These are phyloP conservation scores for Phoxinus dragarum DNA, from an alignment of 2,797 vertebrate genomes.

Conservation along the genomic window DNA sequence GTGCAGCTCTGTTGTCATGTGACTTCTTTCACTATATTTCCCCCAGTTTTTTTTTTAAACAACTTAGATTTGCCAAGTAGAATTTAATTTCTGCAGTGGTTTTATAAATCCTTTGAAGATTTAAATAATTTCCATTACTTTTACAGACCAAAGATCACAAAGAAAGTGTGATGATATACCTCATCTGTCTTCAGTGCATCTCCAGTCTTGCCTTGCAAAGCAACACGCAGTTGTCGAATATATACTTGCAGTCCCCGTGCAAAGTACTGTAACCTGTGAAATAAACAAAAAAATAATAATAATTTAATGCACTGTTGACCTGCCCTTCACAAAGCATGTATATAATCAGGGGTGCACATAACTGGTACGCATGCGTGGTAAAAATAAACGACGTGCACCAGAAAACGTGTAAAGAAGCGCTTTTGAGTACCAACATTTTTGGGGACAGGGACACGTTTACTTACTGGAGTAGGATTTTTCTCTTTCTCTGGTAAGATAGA, in stretches of 20 bases:
- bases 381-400: no score
- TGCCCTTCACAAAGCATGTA: not conserved
- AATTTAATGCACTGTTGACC: not conserved
- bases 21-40: no score
- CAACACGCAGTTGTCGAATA: conserved; percentile 94
- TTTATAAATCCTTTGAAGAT: not conserved
- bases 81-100: not conserved
- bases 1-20: no score
- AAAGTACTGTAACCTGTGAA: conserved; percentile 93
- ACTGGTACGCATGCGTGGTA: no score
- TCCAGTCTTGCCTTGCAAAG: conserved; percentile 96
- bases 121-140: not conserved
- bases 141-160: not conserved
- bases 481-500: no score
- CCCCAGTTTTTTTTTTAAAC: not conserved
- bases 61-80: not conserved
- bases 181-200: conserved; percentile 98
- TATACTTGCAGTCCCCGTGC: conserved; percentile 97
- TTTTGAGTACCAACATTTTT: no score
- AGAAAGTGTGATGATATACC: conserved; percentile 72
- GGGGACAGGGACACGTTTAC: no score
- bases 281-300: not conserved
- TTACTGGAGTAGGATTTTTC: no score
- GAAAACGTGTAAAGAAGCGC: no score
- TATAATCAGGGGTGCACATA: no score